A percentile compares a stretch with the other conserved stretches of the same genome.
phyloP scores from a whole-genome alignment of 2,888 invertebrate species.

The Conomelus anceps region DNA sequence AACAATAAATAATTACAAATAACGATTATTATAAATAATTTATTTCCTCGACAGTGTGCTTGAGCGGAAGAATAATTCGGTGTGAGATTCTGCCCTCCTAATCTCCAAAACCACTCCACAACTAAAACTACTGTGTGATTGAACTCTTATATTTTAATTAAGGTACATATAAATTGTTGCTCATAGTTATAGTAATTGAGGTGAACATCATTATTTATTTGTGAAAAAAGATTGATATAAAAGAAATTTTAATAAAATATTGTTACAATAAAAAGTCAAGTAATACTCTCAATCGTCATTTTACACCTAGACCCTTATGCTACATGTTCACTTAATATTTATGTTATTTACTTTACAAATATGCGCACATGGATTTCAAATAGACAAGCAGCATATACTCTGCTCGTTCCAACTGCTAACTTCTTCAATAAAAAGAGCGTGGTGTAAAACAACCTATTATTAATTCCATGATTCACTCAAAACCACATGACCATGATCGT shows the following conservation, averaged over 20 bases:
- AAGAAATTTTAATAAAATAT: conserved; percentile 35
- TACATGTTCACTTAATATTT: neutral
- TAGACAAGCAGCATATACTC: too few relatives aligned
- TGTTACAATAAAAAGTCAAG: conserved; percentile 31
- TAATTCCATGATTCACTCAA: too few relatives aligned
- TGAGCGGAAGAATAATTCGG: neutral
- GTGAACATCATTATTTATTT: conserved; percentile 28
- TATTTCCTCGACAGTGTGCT: neutral
- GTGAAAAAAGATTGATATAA: conserved; percentile 32
- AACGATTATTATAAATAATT: neutral
- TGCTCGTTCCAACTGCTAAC: too few relatives aligned
- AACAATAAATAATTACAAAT: neutral
- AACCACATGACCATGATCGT: too few relatives aligned
- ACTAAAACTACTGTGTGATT: neutral
- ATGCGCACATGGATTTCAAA: too few relatives aligned
- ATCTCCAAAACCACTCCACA: neutral
- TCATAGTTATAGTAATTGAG: conserved; percentile 34
- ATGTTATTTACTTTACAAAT: too few relatives aligned
- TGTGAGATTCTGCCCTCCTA: neutral
- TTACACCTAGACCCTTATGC: neutral
- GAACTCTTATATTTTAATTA: conserved; percentile 24
- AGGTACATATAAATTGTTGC: conserved; percentile 32
- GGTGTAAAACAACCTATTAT: too few relatives aligned
- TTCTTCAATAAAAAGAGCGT: too few relatives aligned
- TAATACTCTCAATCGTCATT: neutral